phyloP scores from a whole-genome alignment of 2,888 invertebrate genomes.

The Malthinus flaveolus region DNA sequence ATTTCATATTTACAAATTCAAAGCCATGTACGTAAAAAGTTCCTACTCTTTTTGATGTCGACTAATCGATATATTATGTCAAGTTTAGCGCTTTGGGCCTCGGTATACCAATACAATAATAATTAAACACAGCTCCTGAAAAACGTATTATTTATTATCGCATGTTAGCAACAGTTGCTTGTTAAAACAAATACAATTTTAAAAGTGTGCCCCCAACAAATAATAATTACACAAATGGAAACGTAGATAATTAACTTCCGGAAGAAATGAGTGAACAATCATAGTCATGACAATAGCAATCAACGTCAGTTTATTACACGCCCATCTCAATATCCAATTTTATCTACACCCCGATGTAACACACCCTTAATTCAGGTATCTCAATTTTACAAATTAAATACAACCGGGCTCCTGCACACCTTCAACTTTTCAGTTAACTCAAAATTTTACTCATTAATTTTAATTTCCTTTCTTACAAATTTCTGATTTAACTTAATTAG shows the following conservation, averaged over 20 bases:
- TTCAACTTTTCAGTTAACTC: not conserved
- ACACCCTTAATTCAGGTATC: slow-evolving; percentile 15
- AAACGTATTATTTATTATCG: slow-evolving; percentile 12
- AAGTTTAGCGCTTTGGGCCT: too few relatives aligned
- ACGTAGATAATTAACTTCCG: slow-evolving; percentile 25
- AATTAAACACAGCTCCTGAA: too few relatives aligned
- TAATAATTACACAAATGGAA: slow-evolving; percentile 25
- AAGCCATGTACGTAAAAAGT: too few relatives aligned
- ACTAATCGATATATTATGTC: too few relatives aligned
- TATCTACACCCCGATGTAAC: slow-evolving; percentile 16
- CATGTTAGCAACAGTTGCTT: slow-evolving; percentile 11
- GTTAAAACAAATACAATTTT: slow-evolving; percentile 22
- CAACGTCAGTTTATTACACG: slow-evolving; percentile 21
- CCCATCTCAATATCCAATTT: slow-evolving; percentile 14
- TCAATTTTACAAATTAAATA: slow-evolving; percentile 13
- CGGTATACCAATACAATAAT: too few relatives aligned
- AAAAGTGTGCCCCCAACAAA: slow-evolving; percentile 14
- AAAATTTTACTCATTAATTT: slow-evolving; percentile 5
- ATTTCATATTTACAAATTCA: too few relatives aligned
- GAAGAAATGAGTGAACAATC: slow-evolving; percentile 23
- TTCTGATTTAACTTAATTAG: not conserved
- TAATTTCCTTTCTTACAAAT: not conserved
- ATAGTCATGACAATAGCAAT: slow-evolving; percentile 22
- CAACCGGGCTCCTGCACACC: not conserved
- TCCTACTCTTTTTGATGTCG: too few relatives aligned